A percentile compares a stretch with the other conserved stretches of the same genome.
These are phyloP conservation scores for Thaumetopoea pityocampa DNA, from an alignment of 1,140 invertebrate species.

Conservation along the genomic window DNA sequence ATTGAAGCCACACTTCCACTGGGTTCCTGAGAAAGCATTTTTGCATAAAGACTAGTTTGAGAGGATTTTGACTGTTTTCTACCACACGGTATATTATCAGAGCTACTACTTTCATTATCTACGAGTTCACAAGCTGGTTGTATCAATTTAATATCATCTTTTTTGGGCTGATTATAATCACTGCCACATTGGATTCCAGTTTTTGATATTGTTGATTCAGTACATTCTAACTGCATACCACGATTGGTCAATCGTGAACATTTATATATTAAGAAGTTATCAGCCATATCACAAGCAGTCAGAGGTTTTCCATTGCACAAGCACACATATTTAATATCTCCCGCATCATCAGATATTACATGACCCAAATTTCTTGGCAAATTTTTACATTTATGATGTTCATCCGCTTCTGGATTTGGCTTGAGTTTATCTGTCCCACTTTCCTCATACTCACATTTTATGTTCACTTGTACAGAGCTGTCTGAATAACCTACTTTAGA, in stretches of 20 bases:
- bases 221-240: conserved; percentile 25
- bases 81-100: conserved; percentile 10
- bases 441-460: conserved; percentile 19
- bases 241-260: conserved; percentile 43
- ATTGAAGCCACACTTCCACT: conserved; percentile 24
- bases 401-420: background rate
- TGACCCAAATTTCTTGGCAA: background rate
- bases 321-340: conserved; percentile 57
- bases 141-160: conserved; percentile 5
- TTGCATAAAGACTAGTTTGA: conserved; percentile 43
- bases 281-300: conserved; percentile 28
- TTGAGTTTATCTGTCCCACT: background rate
- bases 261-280: conserved; percentile 56
- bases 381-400: background rate
- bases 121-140: background rate
- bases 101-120: conserved; percentile 6
- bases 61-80: conserved; percentile 41
- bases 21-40: conserved; percentile 18
- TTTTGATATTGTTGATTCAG: background rate
- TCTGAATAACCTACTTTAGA: conserved; percentile 37
- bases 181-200: conserved; percentile 10
- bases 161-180: background rate
- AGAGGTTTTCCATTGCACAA: conserved; percentile 37
- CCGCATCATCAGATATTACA: no score
- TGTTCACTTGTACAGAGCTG: conserved; percentile 56